Evolutionary conservation across 2,113 vertebrate genomes (phyloP).

Genomic region (Promerops cafer): DNA sequence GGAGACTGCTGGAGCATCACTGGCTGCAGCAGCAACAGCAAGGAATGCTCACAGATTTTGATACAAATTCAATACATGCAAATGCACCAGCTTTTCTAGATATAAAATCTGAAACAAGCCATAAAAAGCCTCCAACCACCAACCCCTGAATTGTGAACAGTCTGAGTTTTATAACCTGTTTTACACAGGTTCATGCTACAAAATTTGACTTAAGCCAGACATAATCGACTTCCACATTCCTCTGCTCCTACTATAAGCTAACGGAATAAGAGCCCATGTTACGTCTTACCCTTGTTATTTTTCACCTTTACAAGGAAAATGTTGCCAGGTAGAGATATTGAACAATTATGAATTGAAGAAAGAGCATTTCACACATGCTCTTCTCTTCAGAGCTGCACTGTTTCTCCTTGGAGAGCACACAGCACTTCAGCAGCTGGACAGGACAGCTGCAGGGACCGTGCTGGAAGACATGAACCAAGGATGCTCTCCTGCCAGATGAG

Average conservation of each 20-base stretch:
- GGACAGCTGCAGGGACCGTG: not conserved
- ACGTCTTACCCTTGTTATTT: not conserved
- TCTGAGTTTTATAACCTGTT: not conserved
- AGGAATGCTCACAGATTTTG: not conserved
- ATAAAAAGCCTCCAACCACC: not conserved
- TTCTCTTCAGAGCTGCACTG: not conserved
- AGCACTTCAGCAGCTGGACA: not conserved
- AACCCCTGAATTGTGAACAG: not conserved
- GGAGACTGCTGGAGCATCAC: not conserved
- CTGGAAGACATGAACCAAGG: not conserved
- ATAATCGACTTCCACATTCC: not conserved
- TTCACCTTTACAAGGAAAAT: not conserved
- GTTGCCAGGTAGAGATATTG: not conserved
- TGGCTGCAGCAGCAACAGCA: not conserved
- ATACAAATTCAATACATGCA: not conserved
- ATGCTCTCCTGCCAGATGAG: not conserved
- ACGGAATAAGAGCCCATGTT: fast-evolving
- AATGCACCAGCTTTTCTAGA: not conserved
- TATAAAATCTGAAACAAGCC: not conserved
- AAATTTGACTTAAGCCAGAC: not conserved
- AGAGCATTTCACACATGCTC: not conserved
- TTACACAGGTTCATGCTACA: not conserved
- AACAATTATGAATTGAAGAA: not conserved
- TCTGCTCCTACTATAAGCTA: not conserved
- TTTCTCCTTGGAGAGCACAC: not conserved